A percentile compares a stretch with the other conserved stretches of the same genome.
phyloP scores from a whole-genome alignment of 2,888 invertebrate genomes.

The Plemyria rubiginata region DNA sequence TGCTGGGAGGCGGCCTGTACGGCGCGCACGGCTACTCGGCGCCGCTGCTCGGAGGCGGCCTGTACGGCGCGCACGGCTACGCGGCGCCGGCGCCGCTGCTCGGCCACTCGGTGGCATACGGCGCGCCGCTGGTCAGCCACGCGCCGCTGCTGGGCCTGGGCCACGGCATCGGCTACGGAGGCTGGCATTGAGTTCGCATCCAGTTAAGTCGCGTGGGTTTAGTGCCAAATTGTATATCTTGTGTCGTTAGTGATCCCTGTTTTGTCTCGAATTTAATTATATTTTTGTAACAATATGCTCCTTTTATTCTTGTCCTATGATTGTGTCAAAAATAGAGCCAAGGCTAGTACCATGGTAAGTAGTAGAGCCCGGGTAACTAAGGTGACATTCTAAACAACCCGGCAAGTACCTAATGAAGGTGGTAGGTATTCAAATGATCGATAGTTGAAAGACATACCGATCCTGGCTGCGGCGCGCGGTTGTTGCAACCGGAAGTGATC shows the following conservation, averaged over 20 bases:
- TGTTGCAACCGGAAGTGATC: slow-evolving; percentile 31
- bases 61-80: slow-evolving; percentile 45
- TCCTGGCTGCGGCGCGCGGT: slow-evolving; percentile 3
- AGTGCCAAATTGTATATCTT: slow-evolving; percentile 65
- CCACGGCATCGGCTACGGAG: slow-evolving; percentile 47
- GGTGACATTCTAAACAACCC: too few species aligned
- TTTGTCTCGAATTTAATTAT: slow-evolving; percentile 41
- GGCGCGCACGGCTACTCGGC: slow-evolving; percentile 56
- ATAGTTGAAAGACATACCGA: slow-evolving; percentile 7
- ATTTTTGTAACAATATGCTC: slow-evolving; percentile 24
- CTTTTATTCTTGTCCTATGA: slow-evolving; percentile 10
- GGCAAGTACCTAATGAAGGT: not conserved
- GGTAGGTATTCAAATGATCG: slow-evolving; percentile 12
- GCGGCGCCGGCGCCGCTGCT: slow-evolving; percentile 45
- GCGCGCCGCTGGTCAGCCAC: slow-evolving; percentile 43
- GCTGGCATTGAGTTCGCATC: slow-evolving; percentile 59
- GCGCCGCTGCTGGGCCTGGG: slow-evolving; percentile 59
- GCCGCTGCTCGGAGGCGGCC: slow-evolving; percentile 41
- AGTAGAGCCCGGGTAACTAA: too few species aligned
- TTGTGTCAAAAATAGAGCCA: too few species aligned
- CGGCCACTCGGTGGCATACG: slow-evolving; percentile 43
- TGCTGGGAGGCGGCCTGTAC: slow-evolving; percentile 59
- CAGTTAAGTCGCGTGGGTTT: slow-evolving; percentile 40
- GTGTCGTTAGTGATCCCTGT: slow-evolving; percentile 41
- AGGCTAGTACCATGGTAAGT: too few species aligned